A percentile compares a stretch with the other conserved stretches of the same genome.
Conservation (phyloP, 1,140 invertebrate species). For the Lordiphosa stackelbergi region DNA sequence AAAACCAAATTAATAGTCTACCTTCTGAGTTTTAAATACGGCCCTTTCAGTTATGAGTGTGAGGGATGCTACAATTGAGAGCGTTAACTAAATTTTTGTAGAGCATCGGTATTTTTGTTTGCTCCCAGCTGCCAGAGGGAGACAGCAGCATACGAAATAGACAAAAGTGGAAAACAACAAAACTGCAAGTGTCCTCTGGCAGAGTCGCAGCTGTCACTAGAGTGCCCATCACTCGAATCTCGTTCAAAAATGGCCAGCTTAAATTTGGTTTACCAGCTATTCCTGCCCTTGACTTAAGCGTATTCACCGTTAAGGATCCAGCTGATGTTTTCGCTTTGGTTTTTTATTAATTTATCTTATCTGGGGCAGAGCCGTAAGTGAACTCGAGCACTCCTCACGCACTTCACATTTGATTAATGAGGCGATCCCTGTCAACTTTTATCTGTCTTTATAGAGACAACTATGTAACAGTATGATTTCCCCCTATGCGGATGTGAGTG, state of each 20-base stretch:
- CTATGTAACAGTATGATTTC: constrained; percentile 10
- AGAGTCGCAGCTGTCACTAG: too few relatives aligned
- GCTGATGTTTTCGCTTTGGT: constrained; percentile 18
- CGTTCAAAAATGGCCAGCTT: background rate
- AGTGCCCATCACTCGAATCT: too few relatives aligned
- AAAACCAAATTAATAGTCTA: too few relatives aligned
- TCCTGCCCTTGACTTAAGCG: background rate
- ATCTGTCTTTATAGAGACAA: constrained; percentile 5
- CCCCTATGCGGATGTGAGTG: constrained; percentile 8
- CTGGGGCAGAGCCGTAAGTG: background rate
- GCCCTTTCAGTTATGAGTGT: too few relatives aligned
- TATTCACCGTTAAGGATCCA: background rate
- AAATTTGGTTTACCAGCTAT: background rate
- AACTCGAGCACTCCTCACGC: constrained; percentile 17
- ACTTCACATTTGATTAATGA: constrained; percentile 54
- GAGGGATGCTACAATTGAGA: too few relatives aligned
- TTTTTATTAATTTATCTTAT: constrained; percentile 49
- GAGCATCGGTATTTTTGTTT: too few relatives aligned
- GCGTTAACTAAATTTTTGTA: too few relatives aligned
- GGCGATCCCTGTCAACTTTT: constrained; percentile 21
- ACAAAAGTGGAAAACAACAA: too few relatives aligned
- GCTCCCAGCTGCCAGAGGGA: too few relatives aligned
- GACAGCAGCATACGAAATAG: too few relatives aligned
- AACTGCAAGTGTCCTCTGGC: too few relatives aligned
- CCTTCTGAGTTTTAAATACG: too few relatives aligned